These are phyloP conservation scores for Latrodectus elegans DNA, from an alignment of 2,888 invertebrate genomes.

Conservation along the genomic window DNA sequence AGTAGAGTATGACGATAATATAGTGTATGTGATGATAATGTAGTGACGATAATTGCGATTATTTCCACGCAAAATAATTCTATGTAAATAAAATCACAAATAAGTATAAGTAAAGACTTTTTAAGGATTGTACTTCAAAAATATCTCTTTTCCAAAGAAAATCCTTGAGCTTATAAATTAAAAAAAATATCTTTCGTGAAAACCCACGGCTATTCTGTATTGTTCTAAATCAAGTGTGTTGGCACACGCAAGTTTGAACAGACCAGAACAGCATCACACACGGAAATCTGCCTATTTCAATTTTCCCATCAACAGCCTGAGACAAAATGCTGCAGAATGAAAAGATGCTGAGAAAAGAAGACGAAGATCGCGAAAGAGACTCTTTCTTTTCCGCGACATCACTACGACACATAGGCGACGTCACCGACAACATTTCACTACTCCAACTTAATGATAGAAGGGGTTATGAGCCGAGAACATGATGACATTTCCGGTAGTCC, in stretches of 20 bases:
- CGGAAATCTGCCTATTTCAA: not conserved
- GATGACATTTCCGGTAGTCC: conserved; percentile 63
- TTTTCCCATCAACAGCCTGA: not conserved
- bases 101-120: too few species aligned
- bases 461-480: conserved; percentile 43
- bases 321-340: not conserved
- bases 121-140: too few species aligned
- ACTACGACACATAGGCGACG: conserved; percentile 19
- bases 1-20: too few species aligned
- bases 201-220: too few species aligned
- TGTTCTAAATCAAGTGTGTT: too few species aligned
- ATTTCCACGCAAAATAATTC: too few species aligned
- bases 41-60: too few species aligned
- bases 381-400: not conserved
- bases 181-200: too few species aligned
- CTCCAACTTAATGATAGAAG: conserved; percentile 5
- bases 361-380: not conserved
- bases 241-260: not conserved
- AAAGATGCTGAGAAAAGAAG: not conserved
- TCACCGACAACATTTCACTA: conserved; percentile 19
- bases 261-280: not conserved
- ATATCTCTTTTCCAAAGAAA: too few species aligned
- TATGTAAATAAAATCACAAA: too few species aligned
- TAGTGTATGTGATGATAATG: too few species aligned
- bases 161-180: too few species aligned